Percentiles rank a stretch among this genome's conserved stretches.
Conservation (phyloP, 2,113 vertebrate species). For the Plotosus lineatus region DNA sequence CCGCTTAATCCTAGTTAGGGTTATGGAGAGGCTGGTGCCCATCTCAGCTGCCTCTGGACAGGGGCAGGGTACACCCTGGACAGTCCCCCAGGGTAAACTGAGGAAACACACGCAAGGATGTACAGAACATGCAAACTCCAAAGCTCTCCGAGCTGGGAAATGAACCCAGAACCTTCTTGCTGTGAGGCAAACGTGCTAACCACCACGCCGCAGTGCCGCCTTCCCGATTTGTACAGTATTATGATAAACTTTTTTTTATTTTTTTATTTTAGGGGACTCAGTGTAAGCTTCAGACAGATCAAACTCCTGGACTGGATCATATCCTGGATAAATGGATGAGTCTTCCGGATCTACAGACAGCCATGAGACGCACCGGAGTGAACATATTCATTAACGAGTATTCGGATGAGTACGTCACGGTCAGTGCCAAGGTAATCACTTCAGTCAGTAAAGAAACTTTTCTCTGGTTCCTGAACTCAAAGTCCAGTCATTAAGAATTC, state of each 20-base stretch:
- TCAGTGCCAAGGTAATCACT: conserved; percentile 73
- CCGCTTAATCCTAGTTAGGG: no score
- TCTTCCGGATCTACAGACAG: conserved; percentile 65
- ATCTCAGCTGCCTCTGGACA: no score
- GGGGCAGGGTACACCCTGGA: no score
- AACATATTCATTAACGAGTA: conserved; percentile 83
- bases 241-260: not conserved
- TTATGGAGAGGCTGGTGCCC: no score
- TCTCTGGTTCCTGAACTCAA: not conserved
- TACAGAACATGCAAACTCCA: no score
- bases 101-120: no score
- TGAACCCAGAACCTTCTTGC: no score
- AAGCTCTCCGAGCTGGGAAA: no score
- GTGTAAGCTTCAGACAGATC: conserved; percentile 75
- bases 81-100: no score
- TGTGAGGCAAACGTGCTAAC: no score
- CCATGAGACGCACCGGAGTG: conserved; percentile 78
- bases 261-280: conserved; percentile 69
- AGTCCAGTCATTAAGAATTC: not conserved
- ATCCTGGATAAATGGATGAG: conserved; percentile 81
- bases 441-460: not conserved
- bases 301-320: conserved; percentile 57
- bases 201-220: no score
- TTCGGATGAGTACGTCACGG: conserved; percentile 74
- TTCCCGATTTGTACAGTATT: no score